phyloP scores from a whole-genome alignment of 2,888 invertebrate genomes.

The Perithous albicinctus region DNA sequence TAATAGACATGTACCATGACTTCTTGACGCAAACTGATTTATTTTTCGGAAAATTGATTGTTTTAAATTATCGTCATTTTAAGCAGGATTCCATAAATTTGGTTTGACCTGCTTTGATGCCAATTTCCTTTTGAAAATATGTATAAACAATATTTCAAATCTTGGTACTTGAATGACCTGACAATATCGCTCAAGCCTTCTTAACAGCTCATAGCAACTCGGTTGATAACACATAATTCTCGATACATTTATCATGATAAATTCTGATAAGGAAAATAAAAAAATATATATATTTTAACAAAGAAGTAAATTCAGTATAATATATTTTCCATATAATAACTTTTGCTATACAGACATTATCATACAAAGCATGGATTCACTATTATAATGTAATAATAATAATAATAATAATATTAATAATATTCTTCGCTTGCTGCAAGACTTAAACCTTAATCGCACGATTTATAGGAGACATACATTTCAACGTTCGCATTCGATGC shows the following conservation, averaged over 20 bases:
- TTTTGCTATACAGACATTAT: slow-evolving; percentile 85
- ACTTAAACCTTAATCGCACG: slow-evolving; percentile 76
- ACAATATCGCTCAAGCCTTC: too few species aligned
- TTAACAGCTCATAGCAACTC: too few species aligned
- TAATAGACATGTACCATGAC: too few species aligned
- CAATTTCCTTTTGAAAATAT: too few species aligned
- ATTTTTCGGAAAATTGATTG: too few species aligned
- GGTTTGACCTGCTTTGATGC: too few species aligned
- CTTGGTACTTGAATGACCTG: too few species aligned
- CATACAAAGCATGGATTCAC: slow-evolving; percentile 84
- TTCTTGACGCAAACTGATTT: too few species aligned
- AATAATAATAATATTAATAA: slow-evolving; percentile 60
- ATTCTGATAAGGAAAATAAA: slow-evolving; percentile 30
- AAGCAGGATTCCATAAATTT: too few species aligned
- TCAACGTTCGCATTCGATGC: slow-evolving; percentile 69
- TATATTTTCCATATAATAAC: slow-evolving; percentile 85
- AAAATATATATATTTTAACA: slow-evolving; percentile 17
- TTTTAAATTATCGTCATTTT: too few species aligned
- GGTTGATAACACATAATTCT: too few species aligned
- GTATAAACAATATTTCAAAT: too few species aligned
- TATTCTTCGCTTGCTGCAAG: slow-evolving; percentile 76
- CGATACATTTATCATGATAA: slow-evolving; percentile 54
- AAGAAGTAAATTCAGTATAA: slow-evolving; percentile 83
- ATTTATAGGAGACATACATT: slow-evolving; percentile 64
- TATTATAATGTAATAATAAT: slow-evolving; percentile 68